Conservation (phyloP, 2,113 vertebrate species). For the Cairina moschata region DNA sequence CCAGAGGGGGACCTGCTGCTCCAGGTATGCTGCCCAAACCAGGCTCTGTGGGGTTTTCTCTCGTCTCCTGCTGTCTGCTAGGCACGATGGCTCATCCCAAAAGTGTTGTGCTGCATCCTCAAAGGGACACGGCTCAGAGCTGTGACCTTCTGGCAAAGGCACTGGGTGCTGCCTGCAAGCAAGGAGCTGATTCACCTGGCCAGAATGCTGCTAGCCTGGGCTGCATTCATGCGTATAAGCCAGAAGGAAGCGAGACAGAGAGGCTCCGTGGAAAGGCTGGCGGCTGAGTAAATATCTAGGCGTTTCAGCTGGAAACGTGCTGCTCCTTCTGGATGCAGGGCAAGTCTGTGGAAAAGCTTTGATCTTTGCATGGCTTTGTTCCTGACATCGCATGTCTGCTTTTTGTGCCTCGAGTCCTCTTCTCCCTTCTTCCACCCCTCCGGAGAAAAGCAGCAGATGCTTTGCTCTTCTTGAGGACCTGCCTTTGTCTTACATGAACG, state of each 20-base stretch:
- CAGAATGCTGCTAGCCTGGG: neutral
- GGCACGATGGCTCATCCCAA: accelerated
- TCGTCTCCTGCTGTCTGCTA: accelerated
- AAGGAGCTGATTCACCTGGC: neutral
- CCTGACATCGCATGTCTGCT: neutral
- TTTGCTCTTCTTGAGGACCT: neutral
- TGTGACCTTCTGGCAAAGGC: neutral
- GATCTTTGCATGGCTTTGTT: accelerated
- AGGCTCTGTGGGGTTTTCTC: neutral
- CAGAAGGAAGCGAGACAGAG: neutral
- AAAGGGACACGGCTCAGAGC: neutral
- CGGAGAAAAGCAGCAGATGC: neutral
- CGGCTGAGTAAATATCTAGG: neutral
- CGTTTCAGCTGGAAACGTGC: accelerated
- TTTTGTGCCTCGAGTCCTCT: neutral
- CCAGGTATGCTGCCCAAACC: slow-evolving; percentile 63
- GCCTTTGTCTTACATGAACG: neutral
- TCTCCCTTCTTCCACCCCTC: neutral
- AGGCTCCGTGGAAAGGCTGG: neutral
- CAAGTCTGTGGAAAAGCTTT: neutral
- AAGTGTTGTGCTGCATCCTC: too few relatives aligned
- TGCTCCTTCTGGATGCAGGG: neutral
- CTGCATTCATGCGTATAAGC: neutral
- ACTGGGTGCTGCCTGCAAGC: accelerated
- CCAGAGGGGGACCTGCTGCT: slow-evolving; percentile 84